A percentile compares a stretch with the other conserved stretches of the same genome.
Evolutionary conservation across 1,140 invertebrate genomes (phyloP).

Genomic region (Procambarus virginalis): DNA sequence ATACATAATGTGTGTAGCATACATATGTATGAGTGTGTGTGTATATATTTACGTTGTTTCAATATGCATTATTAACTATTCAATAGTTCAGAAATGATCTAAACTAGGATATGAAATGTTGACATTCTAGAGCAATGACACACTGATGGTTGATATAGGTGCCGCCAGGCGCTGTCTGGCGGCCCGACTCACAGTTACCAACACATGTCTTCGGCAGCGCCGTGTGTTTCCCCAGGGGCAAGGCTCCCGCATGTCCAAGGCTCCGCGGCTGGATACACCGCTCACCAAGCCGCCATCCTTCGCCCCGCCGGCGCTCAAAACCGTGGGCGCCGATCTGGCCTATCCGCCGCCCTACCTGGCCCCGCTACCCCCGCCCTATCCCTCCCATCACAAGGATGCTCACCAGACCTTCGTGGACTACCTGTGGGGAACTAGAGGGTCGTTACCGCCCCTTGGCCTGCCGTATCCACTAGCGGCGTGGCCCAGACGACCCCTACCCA

Average conservation of each 20-base stretch:
- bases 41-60: too few relatives aligned
- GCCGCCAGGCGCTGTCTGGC: not conserved
- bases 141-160: not conserved
- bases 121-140: not conserved
- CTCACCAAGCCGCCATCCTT: slow-evolving; percentile 41
- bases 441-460: slow-evolving; percentile 53
- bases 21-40: too few relatives aligned
- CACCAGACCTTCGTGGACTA: slow-evolving; percentile 69
- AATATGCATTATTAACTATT: too few relatives aligned
- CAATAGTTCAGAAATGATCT: too few relatives aligned
- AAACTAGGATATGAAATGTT: too few relatives aligned
- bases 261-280: slow-evolving; percentile 38
- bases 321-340: slow-evolving; percentile 37
- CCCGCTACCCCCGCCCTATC: slow-evolving; percentile 61
- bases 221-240: slow-evolving; percentile 33
- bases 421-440: slow-evolving; percentile 58
- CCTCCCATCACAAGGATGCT: slow-evolving; percentile 56
- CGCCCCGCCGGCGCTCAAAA: slow-evolving; percentile 40
- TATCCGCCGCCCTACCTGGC: slow-evolving; percentile 62
- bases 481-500: slow-evolving; percentile 66
- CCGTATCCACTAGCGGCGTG: slow-evolving; percentile 67
- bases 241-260: slow-evolving; percentile 34
- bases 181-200: not conserved
- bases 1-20: too few relatives aligned
- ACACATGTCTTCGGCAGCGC: slow-evolving; percentile 26